phyloP scores from a whole-genome alignment of 1,140 invertebrate species.

The Magallana ariakensis region DNA sequence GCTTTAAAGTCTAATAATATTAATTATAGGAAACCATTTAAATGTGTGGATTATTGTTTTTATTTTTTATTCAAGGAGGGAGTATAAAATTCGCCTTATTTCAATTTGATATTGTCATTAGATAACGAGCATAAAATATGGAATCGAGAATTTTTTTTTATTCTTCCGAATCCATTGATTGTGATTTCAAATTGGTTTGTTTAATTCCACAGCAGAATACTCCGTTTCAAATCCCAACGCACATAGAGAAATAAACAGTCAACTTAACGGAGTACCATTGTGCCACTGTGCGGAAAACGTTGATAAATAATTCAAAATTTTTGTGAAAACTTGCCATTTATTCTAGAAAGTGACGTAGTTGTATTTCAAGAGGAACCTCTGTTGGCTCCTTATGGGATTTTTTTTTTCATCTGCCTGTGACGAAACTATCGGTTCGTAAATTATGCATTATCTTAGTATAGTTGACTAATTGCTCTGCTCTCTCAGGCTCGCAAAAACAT shows the following conservation, averaged over 20 bases:
- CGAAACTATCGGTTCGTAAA: neutral
- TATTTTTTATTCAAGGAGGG: too few species aligned
- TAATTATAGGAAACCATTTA: too few species aligned
- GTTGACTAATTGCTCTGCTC: constrained; percentile 21
- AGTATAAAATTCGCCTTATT: too few species aligned
- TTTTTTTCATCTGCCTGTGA: neutral
- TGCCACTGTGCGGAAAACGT: neutral
- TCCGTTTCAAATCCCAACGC: neutral
- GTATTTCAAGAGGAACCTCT: neutral
- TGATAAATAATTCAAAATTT: constrained; percentile 28
- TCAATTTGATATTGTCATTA: too few species aligned
- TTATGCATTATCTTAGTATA: constrained; percentile 17
- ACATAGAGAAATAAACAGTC: neutral
- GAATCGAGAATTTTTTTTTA: too few species aligned
- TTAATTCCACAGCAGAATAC: neutral
- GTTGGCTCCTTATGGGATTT: neutral
- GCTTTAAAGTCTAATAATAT: too few species aligned
- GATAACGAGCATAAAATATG: too few species aligned
- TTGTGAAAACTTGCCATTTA: neutral
- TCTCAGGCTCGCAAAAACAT: neutral
- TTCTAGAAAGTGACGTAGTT: neutral
- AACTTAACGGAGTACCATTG: neutral
- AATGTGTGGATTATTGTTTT: too few species aligned
- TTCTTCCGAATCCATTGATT: too few species aligned
- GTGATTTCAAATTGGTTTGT: neutral